Evolutionary conservation across 2,113 vertebrate species (phyloP).

Genomic region (Nettapus auritus): DNA sequence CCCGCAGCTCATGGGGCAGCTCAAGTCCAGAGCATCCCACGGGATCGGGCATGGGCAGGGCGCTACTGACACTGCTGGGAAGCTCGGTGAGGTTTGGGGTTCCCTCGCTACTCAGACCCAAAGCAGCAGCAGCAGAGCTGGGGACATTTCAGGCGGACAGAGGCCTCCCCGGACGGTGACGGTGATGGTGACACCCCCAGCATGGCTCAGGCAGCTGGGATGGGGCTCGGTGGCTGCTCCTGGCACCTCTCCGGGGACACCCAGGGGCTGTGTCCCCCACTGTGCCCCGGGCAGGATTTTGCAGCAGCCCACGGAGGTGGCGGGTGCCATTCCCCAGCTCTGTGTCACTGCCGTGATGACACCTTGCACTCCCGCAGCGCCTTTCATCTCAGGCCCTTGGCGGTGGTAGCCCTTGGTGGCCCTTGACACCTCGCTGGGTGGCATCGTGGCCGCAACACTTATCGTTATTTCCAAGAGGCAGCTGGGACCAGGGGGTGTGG

Average conservation of each 20-base stretch:
- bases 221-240: not conserved
- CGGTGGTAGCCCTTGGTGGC: not conserved
- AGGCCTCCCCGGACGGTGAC: not conserved
- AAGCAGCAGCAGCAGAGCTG: not conserved
- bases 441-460: rapidly evolving
- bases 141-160: not conserved
- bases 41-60: too few relatives aligned
- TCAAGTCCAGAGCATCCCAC: too few relatives aligned
- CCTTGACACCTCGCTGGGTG: not conserved
- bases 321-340: constrained; percentile 31
- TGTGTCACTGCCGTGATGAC: constrained; percentile 53
- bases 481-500: rapidly evolving
- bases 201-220: not conserved
- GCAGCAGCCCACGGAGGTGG: not conserved
- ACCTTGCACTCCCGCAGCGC: not conserved
- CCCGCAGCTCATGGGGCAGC: too few relatives aligned
- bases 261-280: not conserved
- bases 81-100: not conserved
- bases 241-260: rapidly evolving
- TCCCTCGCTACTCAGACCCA: not conserved
- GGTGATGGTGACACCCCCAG: not conserved
- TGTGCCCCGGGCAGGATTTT: not conserved
- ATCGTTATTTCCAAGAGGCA: not conserved
- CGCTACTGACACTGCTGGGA: not conserved
- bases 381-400: constrained; percentile 34